phyloP scores from a whole-genome alignment of 2,888 invertebrate species.

The Atherix ibis region DNA sequence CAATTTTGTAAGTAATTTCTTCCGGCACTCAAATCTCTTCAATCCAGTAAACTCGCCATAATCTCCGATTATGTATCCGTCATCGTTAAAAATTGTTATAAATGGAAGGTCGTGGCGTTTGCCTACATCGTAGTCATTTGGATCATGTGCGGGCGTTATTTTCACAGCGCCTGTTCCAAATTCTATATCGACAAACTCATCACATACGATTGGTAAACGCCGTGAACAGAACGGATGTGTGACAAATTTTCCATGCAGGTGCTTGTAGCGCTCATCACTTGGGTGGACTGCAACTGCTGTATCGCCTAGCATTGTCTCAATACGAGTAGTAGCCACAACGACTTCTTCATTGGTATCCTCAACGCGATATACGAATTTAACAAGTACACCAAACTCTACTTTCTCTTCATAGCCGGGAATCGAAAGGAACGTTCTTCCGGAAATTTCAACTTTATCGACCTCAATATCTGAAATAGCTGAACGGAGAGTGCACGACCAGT shows the following conservation, averaged over 20 bases:
- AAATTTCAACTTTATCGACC: slow-evolving; percentile 85
- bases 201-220: slow-evolving; percentile 73
- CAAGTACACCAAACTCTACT: slow-evolving; percentile 86
- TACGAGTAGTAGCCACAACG: slow-evolving; percentile 90
- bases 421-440: slow-evolving; percentile 65
- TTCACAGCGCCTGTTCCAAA: slow-evolving; percentile 99
- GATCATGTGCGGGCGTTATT: slow-evolving; percentile 96
- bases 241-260: slow-evolving; percentile 65
- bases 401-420: slow-evolving; percentile 62
- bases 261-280: slow-evolving; percentile 66
- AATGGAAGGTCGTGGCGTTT: slow-evolving; percentile 74
- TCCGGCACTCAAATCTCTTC: slow-evolving; percentile 82
- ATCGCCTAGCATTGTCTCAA: slow-evolving; percentile 97
- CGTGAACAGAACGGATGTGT: slow-evolving; percentile 79
- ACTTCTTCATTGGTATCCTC: slow-evolving; percentile 58
- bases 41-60: slow-evolving; percentile 70
- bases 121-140: slow-evolving; percentile 91
- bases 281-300: slow-evolving; percentile 98
- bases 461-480: slow-evolving; percentile 99
- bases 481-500: slow-evolving; percentile 94
- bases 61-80: slow-evolving; percentile 67
- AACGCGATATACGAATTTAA: slow-evolving; percentile 80
- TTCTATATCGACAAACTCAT: slow-evolving; percentile 84
- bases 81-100: slow-evolving; percentile 80
- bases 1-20: slow-evolving; percentile 60